phyloP scores from a whole-genome alignment of 2,797 vertebrate genomes.

The Sebastes melanostomus region DNA sequence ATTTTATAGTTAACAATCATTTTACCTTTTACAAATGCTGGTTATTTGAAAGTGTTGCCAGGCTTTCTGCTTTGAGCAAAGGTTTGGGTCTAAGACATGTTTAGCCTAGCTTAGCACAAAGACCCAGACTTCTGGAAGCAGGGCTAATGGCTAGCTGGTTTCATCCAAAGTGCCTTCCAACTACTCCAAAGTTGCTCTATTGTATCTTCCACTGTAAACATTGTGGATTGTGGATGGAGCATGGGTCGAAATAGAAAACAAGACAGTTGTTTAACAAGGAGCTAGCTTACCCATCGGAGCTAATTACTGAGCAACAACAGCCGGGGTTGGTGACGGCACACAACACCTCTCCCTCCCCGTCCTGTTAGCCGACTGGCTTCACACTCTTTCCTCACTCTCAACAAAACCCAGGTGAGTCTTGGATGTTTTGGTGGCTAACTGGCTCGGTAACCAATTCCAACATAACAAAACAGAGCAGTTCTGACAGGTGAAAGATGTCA shows the following conservation, averaged over 20 bases:
- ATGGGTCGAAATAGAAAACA: not conserved
- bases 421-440: not conserved
- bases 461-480: not conserved
- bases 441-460: not conserved
- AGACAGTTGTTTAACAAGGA: not conserved
- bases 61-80: not conserved
- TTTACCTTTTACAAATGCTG: too few species aligned
- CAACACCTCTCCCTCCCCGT: not conserved
- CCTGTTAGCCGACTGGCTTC: not conserved
- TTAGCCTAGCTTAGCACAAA: not conserved
- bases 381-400: not conserved
- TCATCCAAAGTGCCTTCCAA: not conserved
- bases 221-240: not conserved
- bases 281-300: not conserved
- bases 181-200: not conserved
- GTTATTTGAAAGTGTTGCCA: too few species aligned
- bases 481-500: not conserved
- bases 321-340: not conserved
- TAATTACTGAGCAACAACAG: not conserved
- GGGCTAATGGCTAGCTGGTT: not conserved
- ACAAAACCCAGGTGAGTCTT: not conserved
- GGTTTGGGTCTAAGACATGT: not conserved
- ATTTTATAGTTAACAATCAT: too few species aligned
- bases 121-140: not conserved
- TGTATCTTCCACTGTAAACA: not conserved